phyloP scores from a whole-genome alignment of 1,140 invertebrate genomes.

The Glomeris maerens region DNA sequence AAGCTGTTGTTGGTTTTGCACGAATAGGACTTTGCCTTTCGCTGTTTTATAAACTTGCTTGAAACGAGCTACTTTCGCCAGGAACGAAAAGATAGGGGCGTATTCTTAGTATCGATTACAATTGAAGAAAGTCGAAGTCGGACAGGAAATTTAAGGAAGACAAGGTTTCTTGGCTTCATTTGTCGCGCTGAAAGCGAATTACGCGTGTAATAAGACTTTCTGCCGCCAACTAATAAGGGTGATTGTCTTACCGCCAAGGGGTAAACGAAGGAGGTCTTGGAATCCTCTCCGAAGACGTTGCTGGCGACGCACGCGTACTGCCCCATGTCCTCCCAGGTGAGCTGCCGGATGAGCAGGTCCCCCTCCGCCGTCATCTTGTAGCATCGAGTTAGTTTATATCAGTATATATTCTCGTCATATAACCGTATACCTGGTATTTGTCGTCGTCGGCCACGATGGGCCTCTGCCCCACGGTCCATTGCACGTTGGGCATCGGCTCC shows the following conservation, averaged over 20 bases:
- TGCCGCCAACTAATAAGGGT: slow-evolving; percentile 42
- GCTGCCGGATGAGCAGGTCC: slow-evolving; percentile 49
- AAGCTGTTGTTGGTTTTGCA: too few species aligned
- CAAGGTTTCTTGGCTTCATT: too few species aligned
- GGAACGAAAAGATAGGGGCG: too few species aligned
- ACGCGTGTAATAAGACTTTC: too few species aligned
- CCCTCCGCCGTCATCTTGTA: slow-evolving; percentile 50
- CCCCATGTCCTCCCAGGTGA: slow-evolving; percentile 66
- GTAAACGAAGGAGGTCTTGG: slow-evolving; percentile 56
- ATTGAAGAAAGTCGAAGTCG: too few species aligned
- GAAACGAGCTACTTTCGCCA: too few species aligned
- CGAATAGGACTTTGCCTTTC: too few species aligned
- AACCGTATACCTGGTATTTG: slow-evolving; percentile 29
- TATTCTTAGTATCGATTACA: too few species aligned
- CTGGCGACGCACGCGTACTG: slow-evolving; percentile 54
- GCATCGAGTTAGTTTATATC: slow-evolving; percentile 11
- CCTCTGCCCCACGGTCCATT: slow-evolving; percentile 48
- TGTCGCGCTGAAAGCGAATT: too few species aligned
- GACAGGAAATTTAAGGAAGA: too few species aligned
- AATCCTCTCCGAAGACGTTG: slow-evolving; percentile 48
- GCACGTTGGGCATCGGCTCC: slow-evolving; percentile 42
- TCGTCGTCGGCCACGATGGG: slow-evolving; percentile 35
- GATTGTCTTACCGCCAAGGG: slow-evolving; percentile 50
- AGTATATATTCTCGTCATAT: neutral
- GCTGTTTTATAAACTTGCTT: too few species aligned